Conservation (phyloP, 2,797 vertebrate species). For the Typhlichthys eigenmanni region DNA sequence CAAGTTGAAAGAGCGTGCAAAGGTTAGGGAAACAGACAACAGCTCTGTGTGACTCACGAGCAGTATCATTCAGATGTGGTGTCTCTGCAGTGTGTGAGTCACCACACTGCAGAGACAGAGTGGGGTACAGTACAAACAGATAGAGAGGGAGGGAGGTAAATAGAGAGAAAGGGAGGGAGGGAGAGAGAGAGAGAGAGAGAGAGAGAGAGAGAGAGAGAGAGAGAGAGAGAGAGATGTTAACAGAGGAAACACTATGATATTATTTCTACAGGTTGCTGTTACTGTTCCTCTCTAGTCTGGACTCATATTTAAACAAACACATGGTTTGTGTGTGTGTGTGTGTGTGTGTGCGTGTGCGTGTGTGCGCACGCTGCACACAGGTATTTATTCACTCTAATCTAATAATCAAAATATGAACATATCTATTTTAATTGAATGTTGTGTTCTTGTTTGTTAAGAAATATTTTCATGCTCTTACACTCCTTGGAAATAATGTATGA, state of each 20-base stretch:
- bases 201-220: constrained; percentile 15
- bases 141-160: constrained; percentile 21
- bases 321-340: constrained; percentile 2
- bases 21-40: constrained; percentile 41
- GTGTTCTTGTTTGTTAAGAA: too few relatives aligned
- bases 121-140: constrained; percentile 33
- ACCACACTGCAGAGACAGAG: constrained; percentile 72
- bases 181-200: constrained; percentile 15
- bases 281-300: too few relatives aligned
- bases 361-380: neutral
- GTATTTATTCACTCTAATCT: too few relatives aligned
- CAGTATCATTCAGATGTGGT: constrained; percentile 62
- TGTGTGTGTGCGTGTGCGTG: constrained; percentile 2
- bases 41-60: constrained; percentile 68
- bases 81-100: constrained; percentile 78
- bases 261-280: too few relatives aligned
- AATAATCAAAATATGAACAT: too few relatives aligned
- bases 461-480: too few relatives aligned
- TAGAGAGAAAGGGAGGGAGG: constrained; percentile 7
- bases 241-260: neutral
- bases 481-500: too few relatives aligned
- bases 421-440: too few relatives aligned
- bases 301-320: too few relatives aligned
- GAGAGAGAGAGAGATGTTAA: neutral
- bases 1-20: neutral